Base-by-base conservation (phyloP, 2,888 invertebrate genomes). In the Belgica antarctica region DNA sequence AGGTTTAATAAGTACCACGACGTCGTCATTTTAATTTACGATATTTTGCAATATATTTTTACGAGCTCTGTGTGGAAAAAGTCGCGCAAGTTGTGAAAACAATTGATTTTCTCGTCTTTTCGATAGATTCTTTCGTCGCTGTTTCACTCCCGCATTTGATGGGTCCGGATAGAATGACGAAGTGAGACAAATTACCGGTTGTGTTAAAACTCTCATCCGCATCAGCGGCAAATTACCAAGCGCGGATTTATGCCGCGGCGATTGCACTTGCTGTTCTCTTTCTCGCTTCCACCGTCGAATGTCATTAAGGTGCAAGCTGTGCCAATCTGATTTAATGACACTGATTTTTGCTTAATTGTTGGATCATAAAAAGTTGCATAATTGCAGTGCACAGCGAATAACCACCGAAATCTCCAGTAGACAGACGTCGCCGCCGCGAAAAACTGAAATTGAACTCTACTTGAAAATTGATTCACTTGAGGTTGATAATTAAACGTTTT, bases 271-370 rank as follows among this genome's bases (percentile, higher is more conserved):
- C 59, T 8, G 52, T 52, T 3, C 46, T 46, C n/a, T 46, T 12
- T 10, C 17, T 46, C 17, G 46, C 46, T 17, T 22, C 24, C 52
- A 19, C 19, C 3, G n/a, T 10, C 25, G 27, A 59, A 59, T 59
- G 19, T 59, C 59, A 59, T 59, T 59, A 59, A 25, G 8, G 59
- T 25, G 17, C 25, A 19, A 59, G 25, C 17, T n/a, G n/a, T 46
- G 4, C 46, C 46, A 17, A 52, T 52, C 52, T 46, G 46, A 46
- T 59, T 24, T 59, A 59, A 59, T 59, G 59, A 59, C 59, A 59
- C 25, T 25, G 3, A 25, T 59, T 59, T 59, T 5, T 19, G 5
- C 27, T 8, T 59, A 59, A 59, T 59, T 59, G 59, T 59, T 15
- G n/a, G 27, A 59, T 59, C 59, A 22, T 25, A n/a, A 59, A 59